Conservation (phyloP, 1,140 invertebrate genomes). For the Argopecten irradians region DNA sequence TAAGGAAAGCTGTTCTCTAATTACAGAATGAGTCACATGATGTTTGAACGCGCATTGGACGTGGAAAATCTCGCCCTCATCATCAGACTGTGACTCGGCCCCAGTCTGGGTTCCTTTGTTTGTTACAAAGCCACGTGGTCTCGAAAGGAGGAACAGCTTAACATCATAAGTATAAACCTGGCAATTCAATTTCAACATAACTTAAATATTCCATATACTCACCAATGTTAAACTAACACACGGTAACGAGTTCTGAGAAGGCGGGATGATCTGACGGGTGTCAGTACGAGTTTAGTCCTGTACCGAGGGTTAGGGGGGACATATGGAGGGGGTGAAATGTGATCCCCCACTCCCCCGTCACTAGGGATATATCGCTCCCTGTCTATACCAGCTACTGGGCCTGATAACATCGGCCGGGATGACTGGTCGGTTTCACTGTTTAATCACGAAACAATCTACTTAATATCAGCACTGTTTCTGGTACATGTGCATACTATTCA, state of each 20-base stretch:
- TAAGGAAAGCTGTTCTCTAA: not conserved
- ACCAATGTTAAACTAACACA: not conserved
- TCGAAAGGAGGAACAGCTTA: not conserved
- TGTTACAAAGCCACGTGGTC: not conserved
- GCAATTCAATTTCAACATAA: not conserved
- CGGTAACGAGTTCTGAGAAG: not conserved
- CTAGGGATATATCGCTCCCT: not conserved
- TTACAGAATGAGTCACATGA: conserved; percentile 4
- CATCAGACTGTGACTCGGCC: not conserved
- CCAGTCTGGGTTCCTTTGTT: conserved; percentile 20
- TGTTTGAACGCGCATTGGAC: conserved; percentile 9
- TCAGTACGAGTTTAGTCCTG: not conserved
- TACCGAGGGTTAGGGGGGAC: not conserved
- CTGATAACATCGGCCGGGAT: not conserved
- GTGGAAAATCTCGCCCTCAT: not conserved
- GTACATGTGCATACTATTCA: too few relatives aligned
- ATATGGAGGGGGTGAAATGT: not conserved
- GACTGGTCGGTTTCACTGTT: too few relatives aligned
- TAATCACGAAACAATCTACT: too few relatives aligned
- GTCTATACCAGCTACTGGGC: not conserved
- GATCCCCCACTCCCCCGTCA: not conserved
- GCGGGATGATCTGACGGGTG: not conserved
- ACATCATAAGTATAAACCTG: not conserved
- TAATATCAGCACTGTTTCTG: too few relatives aligned
- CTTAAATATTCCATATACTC: not conserved